Evolutionary conservation across 2,797 vertebrate species (phyloP), one percentile per base, ranked within the genome.

Genomic region (Spinus olivaceus): DNA sequence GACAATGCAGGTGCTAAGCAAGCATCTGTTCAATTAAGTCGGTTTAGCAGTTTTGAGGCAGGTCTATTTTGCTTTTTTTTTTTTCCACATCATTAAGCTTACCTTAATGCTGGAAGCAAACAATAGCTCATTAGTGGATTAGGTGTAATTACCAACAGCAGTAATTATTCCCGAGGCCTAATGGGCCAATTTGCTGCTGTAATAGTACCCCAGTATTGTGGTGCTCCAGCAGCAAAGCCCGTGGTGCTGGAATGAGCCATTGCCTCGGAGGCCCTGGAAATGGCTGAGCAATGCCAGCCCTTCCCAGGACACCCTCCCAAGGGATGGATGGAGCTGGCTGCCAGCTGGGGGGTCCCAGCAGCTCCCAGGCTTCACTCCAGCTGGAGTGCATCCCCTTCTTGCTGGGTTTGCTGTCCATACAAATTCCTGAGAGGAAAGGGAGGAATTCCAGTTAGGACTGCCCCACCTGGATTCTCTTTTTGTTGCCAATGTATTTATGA

Each of bases 41-140:
- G 92, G 81, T 84, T 95, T 94, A 95, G 90, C 50, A 86, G 84
- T 91, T 91, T 92, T 64, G 81, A 84, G 90, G 74, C 59, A 85
- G 83, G 54, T 71, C 73, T 89, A 95, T 95, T 97, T 92, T 95
- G 73, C 74, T 27, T 65, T 94, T 67, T 84, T 83, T 74, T 94
- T 64, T 67, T 67, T 33, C 66, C 94, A 94, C 86, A 73, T 98
- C 97, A 98, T 98, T 98, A 98, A 97, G 97, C 96, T 97, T 95
- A 96, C 66, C 96, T 98, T 97, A 97, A 97, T 97, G 96, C 98
- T 98, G 24, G 77, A 88, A 97, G 93, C 98, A 97, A 98, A 98
- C 98, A 98, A 99, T 98, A 97, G 97, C 98, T 98, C 93, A 97
- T 98, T 98, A 98, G 97, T 97, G 98, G 98, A 98, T 98, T 98